Percentiles rank a stretch among this genome's conserved stretches.
Conservation (phyloP, 1,140 invertebrate genomes). For the Anastrepha obliqua region DNA sequence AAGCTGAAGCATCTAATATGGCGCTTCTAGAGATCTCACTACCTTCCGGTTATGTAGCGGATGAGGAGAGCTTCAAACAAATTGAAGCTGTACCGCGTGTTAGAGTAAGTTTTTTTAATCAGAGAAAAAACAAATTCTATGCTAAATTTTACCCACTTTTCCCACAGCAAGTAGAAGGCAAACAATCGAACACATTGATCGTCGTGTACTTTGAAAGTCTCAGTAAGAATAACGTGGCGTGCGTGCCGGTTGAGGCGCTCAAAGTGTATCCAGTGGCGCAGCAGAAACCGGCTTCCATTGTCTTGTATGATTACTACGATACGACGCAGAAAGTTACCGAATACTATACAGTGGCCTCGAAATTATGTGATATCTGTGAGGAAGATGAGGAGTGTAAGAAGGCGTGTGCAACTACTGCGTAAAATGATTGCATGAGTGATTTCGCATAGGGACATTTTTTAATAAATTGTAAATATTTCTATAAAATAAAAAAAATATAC, state of each 20-base stretch:
- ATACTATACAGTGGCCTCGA: slow-evolving; percentile 66
- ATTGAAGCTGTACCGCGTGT: slow-evolving; percentile 66
- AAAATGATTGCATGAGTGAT: not conserved
- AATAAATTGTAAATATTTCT: too few relatives aligned
- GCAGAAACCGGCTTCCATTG: slow-evolving; percentile 88
- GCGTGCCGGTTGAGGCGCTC: slow-evolving; percentile 88
- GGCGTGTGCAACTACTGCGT: not conserved
- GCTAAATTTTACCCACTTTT: not conserved
- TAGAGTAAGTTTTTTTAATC: slow-evolving; percentile 60
- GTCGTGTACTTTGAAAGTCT: slow-evolving; percentile 92
- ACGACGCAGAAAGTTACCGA: slow-evolving; percentile 80
- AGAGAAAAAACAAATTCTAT: not conserved
- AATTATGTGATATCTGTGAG: slow-evolving; percentile 68
- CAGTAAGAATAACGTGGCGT: slow-evolving; percentile 78
- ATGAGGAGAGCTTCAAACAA: slow-evolving; percentile 66
- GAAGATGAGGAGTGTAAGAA: slow-evolving; percentile 59
- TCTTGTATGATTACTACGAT: slow-evolving; percentile 94
- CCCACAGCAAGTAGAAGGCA: slow-evolving; percentile 82
- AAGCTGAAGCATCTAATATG: slow-evolving; percentile 83
- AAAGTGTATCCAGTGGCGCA: slow-evolving; percentile 88
- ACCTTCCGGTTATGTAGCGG: slow-evolving; percentile 85
- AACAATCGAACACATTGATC: slow-evolving; percentile 84
- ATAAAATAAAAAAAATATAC: too few relatives aligned
- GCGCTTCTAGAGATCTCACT: slow-evolving; percentile 90
- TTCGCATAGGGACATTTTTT: too few relatives aligned